A percentile compares a stretch with the other conserved stretches of the same genome.
phyloP scores from a whole-genome alignment of 2,888 invertebrate genomes.

The Argynnis bischoffii region DNA sequence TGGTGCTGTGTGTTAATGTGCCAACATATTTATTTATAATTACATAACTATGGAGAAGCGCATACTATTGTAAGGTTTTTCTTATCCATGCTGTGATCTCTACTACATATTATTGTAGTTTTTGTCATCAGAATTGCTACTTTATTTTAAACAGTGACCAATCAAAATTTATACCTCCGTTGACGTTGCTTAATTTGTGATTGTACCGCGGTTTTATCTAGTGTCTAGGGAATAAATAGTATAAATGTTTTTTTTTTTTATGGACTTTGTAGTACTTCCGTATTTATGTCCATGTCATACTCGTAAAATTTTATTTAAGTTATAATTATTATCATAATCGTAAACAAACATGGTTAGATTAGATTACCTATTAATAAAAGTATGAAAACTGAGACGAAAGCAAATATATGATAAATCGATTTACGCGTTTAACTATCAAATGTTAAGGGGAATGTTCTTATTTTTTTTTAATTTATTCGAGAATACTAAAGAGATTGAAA shows the following conservation, averaged over 20 bases:
- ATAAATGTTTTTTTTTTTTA: background rate
- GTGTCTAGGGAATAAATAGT: too few relatives aligned
- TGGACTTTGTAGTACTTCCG: background rate
- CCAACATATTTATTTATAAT: too few relatives aligned
- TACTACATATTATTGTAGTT: too few relatives aligned
- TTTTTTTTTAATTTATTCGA: background rate
- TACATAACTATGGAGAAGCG: too few relatives aligned
- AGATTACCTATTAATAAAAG: constrained; percentile 47
- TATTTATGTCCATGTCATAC: background rate
- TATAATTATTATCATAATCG: constrained; percentile 9
- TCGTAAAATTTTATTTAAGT: background rate
- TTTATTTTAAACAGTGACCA: background rate
- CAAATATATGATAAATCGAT: constrained; percentile 49
- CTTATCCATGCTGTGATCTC: too few relatives aligned
- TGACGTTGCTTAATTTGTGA: background rate
- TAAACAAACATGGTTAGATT: constrained; percentile 38
- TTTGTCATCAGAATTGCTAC: too few relatives aligned
- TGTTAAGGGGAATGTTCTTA: constrained; percentile 26
- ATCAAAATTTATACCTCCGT: background rate
- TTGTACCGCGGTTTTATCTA: too few relatives aligned
- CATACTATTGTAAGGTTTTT: too few relatives aligned
- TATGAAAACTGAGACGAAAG: constrained; percentile 43
- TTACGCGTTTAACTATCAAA: constrained; percentile 40
- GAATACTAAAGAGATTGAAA: background rate
- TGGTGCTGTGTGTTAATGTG: too few relatives aligned